Conservation (phyloP, 2,797 vertebrate genomes). For the Knipowitschia caucasica region DNA sequence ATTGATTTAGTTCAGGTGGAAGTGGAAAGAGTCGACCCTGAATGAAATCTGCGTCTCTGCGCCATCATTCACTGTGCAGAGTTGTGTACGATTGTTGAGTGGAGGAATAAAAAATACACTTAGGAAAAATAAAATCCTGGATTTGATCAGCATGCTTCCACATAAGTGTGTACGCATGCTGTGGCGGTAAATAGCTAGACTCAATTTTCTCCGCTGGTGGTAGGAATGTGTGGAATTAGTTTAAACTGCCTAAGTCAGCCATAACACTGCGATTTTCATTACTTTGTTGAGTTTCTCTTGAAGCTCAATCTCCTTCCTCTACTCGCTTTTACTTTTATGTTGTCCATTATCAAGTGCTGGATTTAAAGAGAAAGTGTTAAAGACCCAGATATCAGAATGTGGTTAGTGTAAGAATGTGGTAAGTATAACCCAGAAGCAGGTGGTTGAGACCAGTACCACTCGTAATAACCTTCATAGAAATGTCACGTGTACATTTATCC, state of each 20-base stretch:
- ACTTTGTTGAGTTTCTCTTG: conserved; percentile 16
- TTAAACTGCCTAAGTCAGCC: conserved; percentile 39
- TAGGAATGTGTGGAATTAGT: conserved; percentile 46
- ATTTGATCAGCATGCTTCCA: conserved; percentile 45
- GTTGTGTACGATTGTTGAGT: conserved; percentile 5
- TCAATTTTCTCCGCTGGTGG: conserved; percentile 63
- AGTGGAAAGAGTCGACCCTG: conserved; percentile 20
- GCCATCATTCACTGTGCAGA: conserved; percentile 17
- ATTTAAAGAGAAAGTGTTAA: too few species aligned
- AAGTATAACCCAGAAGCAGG: too few species aligned
- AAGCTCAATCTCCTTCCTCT: neutral
- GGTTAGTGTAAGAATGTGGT: too few species aligned
- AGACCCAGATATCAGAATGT: too few species aligned
- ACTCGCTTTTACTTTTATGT: neutral
- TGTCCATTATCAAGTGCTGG: neutral
- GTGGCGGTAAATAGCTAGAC: conserved; percentile 42
- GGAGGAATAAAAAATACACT: conserved; percentile 7
- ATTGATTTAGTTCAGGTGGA: conserved; percentile 52
- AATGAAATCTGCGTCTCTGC: conserved; percentile 16
- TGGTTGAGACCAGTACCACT: too few species aligned
- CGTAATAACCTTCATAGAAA: too few species aligned
- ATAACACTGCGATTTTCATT: conserved; percentile 13
- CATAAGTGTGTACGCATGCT: conserved; percentile 19
- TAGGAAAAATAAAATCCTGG: conserved; percentile 29
- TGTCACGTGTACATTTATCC: too few species aligned